Evolutionary conservation across 1,140 invertebrate species (phyloP).

Genomic region (Trichonephila clavata): DNA sequence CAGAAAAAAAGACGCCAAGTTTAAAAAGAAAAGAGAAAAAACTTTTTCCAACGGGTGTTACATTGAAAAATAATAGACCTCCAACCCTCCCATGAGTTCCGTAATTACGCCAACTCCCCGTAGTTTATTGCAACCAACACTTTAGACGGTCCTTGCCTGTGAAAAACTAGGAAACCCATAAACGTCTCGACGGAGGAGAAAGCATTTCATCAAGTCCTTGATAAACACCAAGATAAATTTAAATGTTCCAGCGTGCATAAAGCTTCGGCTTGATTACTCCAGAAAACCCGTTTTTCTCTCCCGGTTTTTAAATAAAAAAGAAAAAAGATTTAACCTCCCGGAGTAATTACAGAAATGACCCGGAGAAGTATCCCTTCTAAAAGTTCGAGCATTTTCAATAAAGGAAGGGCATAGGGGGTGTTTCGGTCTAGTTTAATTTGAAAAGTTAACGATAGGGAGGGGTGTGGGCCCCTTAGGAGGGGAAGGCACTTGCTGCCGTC

Average conservation of each 20-base stretch:
- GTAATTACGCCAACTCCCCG: conserved; percentile 65
- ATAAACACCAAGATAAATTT: conserved; percentile 69
- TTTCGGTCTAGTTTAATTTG: conserved; percentile 55
- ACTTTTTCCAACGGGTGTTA: not conserved
- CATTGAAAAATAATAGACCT: conserved; percentile 64
- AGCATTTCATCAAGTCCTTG: conserved; percentile 65
- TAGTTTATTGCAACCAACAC: conserved; percentile 60
- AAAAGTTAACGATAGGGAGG: conserved; percentile 29
- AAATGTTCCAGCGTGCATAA: conserved; percentile 40
- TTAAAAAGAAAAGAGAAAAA: not conserved
- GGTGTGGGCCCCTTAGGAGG: not conserved
- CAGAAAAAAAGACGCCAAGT: conserved; percentile 28
- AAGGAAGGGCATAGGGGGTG: conserved; percentile 14
- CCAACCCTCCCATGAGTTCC: not conserved
- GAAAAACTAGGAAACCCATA: conserved; percentile 42
- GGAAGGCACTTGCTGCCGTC: not conserved
- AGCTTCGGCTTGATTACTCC: conserved; percentile 40
- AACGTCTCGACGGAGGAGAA: conserved; percentile 21
- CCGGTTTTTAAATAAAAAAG: not conserved
- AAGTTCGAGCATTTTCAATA: conserved; percentile 54
- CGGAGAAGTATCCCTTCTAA: conserved; percentile 38
- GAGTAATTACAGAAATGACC: conserved; percentile 65
- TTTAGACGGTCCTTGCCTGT: conserved; percentile 14
- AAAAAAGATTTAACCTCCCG: conserved; percentile 40
- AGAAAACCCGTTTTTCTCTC: not conserved